Conservation (phyloP, 2,113 vertebrate genomes). For the Ctenomys sociabilis region DNA sequence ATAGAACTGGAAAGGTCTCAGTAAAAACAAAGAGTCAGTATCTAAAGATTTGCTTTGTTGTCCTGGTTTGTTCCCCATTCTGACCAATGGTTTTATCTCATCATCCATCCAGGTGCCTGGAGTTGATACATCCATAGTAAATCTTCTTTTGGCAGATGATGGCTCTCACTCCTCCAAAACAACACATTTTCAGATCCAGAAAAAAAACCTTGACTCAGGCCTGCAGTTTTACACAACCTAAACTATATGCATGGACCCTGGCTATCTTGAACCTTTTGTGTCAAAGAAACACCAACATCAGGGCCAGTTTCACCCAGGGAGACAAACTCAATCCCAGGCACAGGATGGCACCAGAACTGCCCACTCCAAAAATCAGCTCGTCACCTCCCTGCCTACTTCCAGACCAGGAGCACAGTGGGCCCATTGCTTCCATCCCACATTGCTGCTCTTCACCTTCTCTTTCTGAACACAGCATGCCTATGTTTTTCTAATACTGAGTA, state of each 20-base stretch:
- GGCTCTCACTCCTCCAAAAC: not conserved
- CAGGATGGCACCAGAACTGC: not conserved
- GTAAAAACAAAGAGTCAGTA: not conserved
- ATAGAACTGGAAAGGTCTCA: not conserved
- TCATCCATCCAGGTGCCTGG: not conserved
- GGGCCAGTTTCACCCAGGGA: not conserved
- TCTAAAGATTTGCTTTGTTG: not conserved
- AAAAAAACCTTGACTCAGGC: not conserved
- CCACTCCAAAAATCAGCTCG: not conserved
- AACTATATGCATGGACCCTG: not conserved
- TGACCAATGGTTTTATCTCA: not conserved
- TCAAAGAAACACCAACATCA: not conserved
- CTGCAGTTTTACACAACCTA: not conserved
- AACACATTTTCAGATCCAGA: not conserved
- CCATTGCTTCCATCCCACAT: not conserved
- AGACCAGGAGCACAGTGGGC: not conserved
- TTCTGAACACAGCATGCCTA: not conserved
- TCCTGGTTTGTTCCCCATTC: not conserved
- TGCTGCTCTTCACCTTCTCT: not conserved
- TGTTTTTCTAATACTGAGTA: not conserved
- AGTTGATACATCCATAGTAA: not conserved
- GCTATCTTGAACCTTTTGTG: not conserved
- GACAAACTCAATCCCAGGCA: not conserved
- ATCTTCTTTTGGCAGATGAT: not conserved
- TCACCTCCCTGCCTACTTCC: accelerated